A percentile compares a stretch with the other conserved stretches of the same genome.
phyloP scores from a whole-genome alignment of 2,113 vertebrate species.

The Tursiops truncatus region DNA sequence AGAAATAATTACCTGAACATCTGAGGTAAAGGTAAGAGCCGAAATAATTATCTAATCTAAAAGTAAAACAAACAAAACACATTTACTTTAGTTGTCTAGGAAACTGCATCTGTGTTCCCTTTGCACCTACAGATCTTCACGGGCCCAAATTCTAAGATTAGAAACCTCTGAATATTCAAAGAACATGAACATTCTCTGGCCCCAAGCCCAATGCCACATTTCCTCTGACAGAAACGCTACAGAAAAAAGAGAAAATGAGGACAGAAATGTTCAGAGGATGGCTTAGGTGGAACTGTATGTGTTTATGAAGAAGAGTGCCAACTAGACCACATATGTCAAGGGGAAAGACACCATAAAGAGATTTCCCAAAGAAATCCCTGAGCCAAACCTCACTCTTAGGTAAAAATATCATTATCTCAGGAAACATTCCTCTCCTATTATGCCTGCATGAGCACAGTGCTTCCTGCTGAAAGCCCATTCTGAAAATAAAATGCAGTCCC shows the following conservation, averaged over 20 bases:
- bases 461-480: constrained; percentile 66
- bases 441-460: constrained; percentile 41
- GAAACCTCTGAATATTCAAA: constrained; percentile 29
- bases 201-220: background rate
- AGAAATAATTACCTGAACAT: constrained; percentile 19
- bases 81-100: constrained; percentile 1
- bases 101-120: background rate
- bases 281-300: background rate
- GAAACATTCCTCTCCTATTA: constrained; percentile 61
- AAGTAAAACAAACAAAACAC: constrained; percentile 38
- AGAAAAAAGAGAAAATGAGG: constrained; percentile 29
- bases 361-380: constrained; percentile 50
- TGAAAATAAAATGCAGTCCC: constrained; percentile 33
- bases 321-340: background rate
- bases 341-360: background rate
- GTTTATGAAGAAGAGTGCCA: constrained; percentile 46
- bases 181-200: background rate
- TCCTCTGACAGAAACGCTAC: background rate
- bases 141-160: constrained; percentile 9
- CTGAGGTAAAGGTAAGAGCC: background rate
- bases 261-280: background rate
- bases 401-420: constrained; percentile 58
- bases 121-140: background rate
- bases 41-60: constrained; percentile 8
- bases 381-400: constrained; percentile 50